These are phyloP conservation scores for Portunus trituberculatus DNA, from an alignment of 1,140 invertebrate species.

Conservation along the genomic window DNA sequence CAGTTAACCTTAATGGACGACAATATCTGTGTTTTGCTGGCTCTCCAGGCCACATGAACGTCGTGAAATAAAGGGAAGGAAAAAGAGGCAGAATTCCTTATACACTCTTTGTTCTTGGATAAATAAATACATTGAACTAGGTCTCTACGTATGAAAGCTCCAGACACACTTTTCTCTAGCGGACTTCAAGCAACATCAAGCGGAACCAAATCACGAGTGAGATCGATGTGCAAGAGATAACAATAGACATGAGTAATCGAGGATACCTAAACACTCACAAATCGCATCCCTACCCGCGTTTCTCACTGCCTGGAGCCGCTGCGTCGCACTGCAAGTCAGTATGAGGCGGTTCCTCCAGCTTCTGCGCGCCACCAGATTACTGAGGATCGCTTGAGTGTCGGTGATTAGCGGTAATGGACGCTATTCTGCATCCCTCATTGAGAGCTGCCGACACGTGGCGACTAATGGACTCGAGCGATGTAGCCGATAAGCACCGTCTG, in stretches of 20 bases:
- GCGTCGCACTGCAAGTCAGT: neutral
- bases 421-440: constrained; percentile 13
- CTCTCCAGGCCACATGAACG: neutral
- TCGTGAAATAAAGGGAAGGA: neutral
- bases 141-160: neutral
- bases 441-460: neutral
- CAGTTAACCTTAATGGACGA: constrained; percentile 11
- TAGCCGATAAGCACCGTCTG: neutral
- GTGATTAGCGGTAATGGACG: constrained; percentile 12
- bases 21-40: constrained; percentile 21
- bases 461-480: constrained; percentile 1
- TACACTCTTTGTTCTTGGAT: neutral
- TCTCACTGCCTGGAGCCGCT: neutral
- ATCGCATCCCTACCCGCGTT: neutral
- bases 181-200: neutral
- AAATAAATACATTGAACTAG: neutral
- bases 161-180: too few relatives aligned
- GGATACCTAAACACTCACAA: neutral
- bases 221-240: neutral
- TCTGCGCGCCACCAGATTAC: neutral
- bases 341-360: neutral
- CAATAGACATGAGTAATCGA: neutral
- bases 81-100: neutral
- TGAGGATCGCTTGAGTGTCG: neutral
- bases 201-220: neutral